These are phyloP conservation scores for Chrysaora quinquecirrha DNA, from an alignment of 30 jellyfish, hydroid and myxozoan genomes.

Conservation along the genomic window DNA sequence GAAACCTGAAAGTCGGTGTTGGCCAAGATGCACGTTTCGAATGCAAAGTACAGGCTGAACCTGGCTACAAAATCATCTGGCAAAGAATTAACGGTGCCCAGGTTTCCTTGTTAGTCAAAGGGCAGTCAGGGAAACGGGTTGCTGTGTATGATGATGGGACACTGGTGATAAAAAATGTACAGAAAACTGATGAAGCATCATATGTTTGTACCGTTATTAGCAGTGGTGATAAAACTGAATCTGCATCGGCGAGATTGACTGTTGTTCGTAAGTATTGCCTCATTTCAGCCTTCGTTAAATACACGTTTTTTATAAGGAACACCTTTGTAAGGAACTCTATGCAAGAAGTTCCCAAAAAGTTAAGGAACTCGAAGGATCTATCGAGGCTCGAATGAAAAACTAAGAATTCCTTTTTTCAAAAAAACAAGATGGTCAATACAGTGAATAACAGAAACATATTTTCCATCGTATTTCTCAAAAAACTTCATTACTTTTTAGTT, in stretches of 20 bases:
- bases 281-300: no score
- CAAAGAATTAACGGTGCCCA: slow-evolving; percentile 61
- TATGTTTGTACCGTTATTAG: slow-evolving; percentile 67
- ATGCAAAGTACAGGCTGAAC: slow-evolving; percentile 86
- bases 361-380: no score
- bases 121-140: slow-evolving; percentile 39
- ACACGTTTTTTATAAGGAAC: no score
- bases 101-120: slow-evolving; percentile 27
- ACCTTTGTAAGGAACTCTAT: no score
- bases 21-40: slow-evolving; percentile 82
- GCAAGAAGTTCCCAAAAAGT: no score
- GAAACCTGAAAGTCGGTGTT: slow-evolving; percentile 74
- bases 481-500: no score
- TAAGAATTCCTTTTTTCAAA: no score
- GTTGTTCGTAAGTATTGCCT: slow-evolving; percentile 73
- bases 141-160: slow-evolving; percentile 35
- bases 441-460: no score
- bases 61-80: slow-evolving; percentile 62
- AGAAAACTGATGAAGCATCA: slow-evolving; percentile 69
- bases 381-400: no score
- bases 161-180: slow-evolving; percentile 60
- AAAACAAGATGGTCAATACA: no score
- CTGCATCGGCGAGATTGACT: slow-evolving; percentile 77
- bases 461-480: no score
- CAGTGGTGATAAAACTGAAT: slow-evolving; percentile 39